These are phyloP conservation scores for Sterrhoptilus dennistouni DNA, from an alignment of 2,113 vertebrate genomes.

Conservation along the genomic window DNA sequence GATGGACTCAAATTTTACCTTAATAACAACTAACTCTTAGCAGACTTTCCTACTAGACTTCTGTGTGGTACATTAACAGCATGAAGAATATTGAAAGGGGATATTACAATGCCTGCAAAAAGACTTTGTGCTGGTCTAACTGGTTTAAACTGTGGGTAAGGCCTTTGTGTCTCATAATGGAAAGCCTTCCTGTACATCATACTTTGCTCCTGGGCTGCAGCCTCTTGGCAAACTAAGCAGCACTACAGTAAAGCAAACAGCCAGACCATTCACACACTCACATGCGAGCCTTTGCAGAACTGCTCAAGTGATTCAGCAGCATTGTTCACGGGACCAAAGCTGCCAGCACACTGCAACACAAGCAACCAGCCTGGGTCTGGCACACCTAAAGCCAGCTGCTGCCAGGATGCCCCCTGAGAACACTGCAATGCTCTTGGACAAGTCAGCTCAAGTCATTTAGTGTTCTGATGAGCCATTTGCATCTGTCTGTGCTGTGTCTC, in stretches of 20 bases:
- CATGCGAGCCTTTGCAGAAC: not conserved
- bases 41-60: not conserved
- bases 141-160: not conserved
- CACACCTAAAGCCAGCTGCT: not conserved
- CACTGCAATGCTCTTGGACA: not conserved
- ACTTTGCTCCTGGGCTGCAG: not conserved
- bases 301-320: not conserved
- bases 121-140: not conserved
- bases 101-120: not conserved
- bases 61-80: not conserved
- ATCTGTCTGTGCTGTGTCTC: not conserved
- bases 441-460: not conserved
- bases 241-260: not conserved
- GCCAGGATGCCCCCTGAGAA: not conserved
- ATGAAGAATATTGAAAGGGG: not conserved
- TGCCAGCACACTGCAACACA: not conserved
- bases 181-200: not conserved
- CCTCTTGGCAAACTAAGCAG: not conserved
- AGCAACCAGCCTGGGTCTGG: not conserved
- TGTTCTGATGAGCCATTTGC: not conserved
- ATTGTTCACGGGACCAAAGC: rapidly evolving
- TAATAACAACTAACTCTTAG: not conserved
- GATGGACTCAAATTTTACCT: not conserved
- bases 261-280: not conserved
- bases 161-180: not conserved